Percentiles rank a stretch among this genome's conserved stretches.
Conservation (phyloP, 2,888 invertebrate genomes). For the Parochlus steinenii region DNA sequence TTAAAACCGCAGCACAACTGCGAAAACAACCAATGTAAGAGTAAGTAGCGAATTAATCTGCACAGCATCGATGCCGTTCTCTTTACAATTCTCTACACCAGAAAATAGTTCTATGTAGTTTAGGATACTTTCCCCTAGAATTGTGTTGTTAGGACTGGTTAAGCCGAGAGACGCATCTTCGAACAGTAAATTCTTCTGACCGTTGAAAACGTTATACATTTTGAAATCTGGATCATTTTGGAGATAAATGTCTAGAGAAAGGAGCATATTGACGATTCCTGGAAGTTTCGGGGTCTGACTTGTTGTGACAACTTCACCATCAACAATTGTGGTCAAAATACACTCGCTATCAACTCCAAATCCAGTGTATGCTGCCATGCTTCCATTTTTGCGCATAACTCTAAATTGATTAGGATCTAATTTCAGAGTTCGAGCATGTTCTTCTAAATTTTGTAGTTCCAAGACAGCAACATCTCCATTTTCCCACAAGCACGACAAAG, state of each 20-base stretch:
- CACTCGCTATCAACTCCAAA: slow-evolving; percentile 36
- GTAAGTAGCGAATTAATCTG: no score
- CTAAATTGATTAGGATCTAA: slow-evolving; percentile 30
- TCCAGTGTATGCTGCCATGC: slow-evolving; percentile 33
- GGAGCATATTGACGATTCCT: slow-evolving; percentile 17
- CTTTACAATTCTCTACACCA: slow-evolving; percentile 27
- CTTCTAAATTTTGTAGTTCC: slow-evolving; percentile 34
- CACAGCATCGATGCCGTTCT: slow-evolving; percentile 12
- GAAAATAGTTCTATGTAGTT: slow-evolving; percentile 40
- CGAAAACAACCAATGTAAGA: no score
- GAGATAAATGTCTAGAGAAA: slow-evolving; percentile 16
- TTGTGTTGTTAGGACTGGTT: slow-evolving; percentile 28
- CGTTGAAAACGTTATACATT: slow-evolving; percentile 41
- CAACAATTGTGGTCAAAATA: slow-evolving; percentile 39
- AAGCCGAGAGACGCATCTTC: slow-evolving; percentile 43
- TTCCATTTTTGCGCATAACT: slow-evolving; percentile 43
- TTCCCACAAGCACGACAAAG: slow-evolving; percentile 37
- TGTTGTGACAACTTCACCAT: slow-evolving; percentile 41
- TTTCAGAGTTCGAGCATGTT: slow-evolving; percentile 22
- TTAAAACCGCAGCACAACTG: no score
- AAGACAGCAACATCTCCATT: slow-evolving; percentile 42
- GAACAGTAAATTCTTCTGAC: slow-evolving; percentile 38
- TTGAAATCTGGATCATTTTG: slow-evolving; percentile 29
- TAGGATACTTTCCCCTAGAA: slow-evolving; percentile 28
- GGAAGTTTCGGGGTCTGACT: slow-evolving; percentile 21